These are phyloP conservation scores for Nesoenas mayeri DNA, from an alignment of 2,113 vertebrate genomes.

Conservation along the genomic window DNA sequence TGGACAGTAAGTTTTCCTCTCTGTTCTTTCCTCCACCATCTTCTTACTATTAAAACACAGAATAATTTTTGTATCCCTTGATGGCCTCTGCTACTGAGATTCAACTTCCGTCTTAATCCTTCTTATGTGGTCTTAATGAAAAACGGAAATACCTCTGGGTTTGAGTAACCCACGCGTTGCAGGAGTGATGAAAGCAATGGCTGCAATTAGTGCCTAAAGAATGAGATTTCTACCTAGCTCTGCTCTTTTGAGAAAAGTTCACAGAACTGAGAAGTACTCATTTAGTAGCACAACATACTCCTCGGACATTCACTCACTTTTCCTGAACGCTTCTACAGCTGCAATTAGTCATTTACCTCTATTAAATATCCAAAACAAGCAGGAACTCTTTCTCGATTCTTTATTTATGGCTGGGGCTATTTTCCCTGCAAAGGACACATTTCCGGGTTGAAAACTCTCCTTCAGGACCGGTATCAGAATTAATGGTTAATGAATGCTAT, in stretches of 20 bases:
- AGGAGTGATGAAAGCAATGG: background rate
- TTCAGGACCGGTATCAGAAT: background rate
- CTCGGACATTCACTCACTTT: background rate
- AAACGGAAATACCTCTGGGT: rapidly evolving
- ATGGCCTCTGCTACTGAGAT: background rate
- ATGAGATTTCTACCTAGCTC: background rate
- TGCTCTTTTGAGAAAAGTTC: background rate
- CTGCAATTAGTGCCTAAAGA: background rate
- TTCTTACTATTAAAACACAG: background rate
- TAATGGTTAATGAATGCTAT: rapidly evolving
- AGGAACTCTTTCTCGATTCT: background rate
- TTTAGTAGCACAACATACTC: background rate
- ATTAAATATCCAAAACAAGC: background rate
- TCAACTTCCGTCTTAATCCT: background rate
- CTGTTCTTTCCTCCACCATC: background rate
- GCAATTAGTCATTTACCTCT: background rate
- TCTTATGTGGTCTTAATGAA: background rate
- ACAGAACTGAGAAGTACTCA: background rate
- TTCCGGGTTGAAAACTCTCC: background rate
- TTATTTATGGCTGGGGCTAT: background rate
- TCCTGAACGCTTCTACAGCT: background rate
- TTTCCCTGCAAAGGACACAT: background rate
- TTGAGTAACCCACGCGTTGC: background rate
- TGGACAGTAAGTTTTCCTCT: background rate
- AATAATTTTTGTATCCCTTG: background rate